Evolutionary conservation across 2,113 vertebrate species (phyloP).

Genomic region (Crotalus viridis): DNA sequence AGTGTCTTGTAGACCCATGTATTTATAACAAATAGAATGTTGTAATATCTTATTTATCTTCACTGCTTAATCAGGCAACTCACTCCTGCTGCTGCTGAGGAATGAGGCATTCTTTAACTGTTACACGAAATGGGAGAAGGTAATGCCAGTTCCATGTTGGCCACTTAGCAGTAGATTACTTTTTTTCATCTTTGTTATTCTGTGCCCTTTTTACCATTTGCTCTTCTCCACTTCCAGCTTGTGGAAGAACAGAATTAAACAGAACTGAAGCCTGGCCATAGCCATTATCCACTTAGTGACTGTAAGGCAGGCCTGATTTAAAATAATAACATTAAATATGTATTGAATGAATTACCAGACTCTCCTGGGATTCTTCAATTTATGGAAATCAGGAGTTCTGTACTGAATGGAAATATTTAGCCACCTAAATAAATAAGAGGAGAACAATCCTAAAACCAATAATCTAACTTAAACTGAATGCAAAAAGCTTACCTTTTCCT

Average conservation of each 20-base stretch:
- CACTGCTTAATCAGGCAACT: not conserved
- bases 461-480: conserved; percentile 31
- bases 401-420: conserved; percentile 38
- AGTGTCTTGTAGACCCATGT: not conserved
- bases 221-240: not conserved
- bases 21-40: not conserved
- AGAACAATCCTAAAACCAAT: conserved; percentile 31
- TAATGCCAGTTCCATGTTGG: not conserved
- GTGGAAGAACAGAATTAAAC: not conserved
- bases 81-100: not conserved
- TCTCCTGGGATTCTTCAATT: not conserved
- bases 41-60: not conserved
- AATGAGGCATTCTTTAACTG: not conserved
- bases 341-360: not conserved
- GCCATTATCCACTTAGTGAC: not conserved
- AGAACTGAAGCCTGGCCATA: not conserved
- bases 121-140: not conserved
- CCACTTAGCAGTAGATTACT: not conserved
- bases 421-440: conserved; percentile 50
- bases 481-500: not conserved
- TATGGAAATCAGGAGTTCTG: conserved; percentile 1
- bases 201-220: not conserved
- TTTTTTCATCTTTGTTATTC: not conserved
- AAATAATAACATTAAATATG: conserved; percentile 28
- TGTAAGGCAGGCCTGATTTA: conserved; percentile 21